Conservation (phyloP, 2,888 invertebrate genomes). For the Acrobasis consociella region DNA sequence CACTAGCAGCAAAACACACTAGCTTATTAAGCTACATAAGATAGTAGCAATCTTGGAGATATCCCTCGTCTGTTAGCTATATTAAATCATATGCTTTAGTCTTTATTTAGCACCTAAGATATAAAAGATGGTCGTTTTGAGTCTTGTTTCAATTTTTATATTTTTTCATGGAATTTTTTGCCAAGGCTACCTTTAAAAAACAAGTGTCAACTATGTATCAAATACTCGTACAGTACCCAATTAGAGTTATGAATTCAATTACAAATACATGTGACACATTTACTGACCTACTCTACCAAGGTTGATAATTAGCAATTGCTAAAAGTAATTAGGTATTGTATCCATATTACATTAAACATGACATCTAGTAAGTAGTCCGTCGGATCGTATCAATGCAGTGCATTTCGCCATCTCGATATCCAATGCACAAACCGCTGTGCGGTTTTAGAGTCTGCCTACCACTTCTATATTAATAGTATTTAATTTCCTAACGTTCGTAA, state of each 20-base stretch:
- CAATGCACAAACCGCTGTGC: conserved; percentile 66
- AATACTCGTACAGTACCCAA: neutral
- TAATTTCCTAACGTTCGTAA: conserved; percentile 67
- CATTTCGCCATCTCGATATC: conserved; percentile 64
- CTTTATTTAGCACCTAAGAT: too few relatives aligned
- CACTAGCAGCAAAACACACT: too few relatives aligned
- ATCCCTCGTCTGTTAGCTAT: too few relatives aligned
- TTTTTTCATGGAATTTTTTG: too few relatives aligned
- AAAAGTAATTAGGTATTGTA: conserved; percentile 16
- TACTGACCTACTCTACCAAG: conserved; percentile 4
- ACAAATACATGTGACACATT: conserved; percentile 8
- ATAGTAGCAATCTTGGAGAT: too few relatives aligned
- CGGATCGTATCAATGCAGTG: conserved; percentile 48
- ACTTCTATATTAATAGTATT: conserved; percentile 49
- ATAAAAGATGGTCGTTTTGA: too few relatives aligned
- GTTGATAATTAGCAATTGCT: conserved; percentile 14
- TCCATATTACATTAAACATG: conserved; percentile 33
- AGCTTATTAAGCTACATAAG: too few relatives aligned
- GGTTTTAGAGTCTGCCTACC: conserved; percentile 39
- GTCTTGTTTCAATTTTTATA: too few relatives aligned
- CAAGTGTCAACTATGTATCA: neutral
- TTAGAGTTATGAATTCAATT: conserved; percentile 8
- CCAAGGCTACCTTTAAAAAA: too few relatives aligned
- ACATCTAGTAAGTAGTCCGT: conserved; percentile 43
- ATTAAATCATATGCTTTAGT: too few relatives aligned